phyloP scores from a whole-genome alignment of 2,797 vertebrate genomes.

The Fistularia tabacaria region DNA sequence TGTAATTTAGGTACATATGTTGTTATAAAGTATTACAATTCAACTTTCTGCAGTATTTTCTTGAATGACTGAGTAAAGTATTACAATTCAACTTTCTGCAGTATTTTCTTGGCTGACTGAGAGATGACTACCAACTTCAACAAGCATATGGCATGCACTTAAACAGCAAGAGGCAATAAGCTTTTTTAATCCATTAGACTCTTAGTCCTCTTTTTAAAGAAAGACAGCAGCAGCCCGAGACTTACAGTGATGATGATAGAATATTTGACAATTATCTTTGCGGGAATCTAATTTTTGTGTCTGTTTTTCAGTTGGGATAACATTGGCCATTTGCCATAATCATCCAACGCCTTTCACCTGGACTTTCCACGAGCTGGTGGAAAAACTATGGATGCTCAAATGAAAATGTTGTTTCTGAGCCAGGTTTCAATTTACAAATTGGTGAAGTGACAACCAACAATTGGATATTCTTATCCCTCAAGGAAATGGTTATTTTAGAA shows the following conservation, averaged over 20 bases:
- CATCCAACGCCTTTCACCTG: background rate
- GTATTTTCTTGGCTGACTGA: constrained; percentile 6
- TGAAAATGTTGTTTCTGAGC: background rate
- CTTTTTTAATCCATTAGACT: constrained; percentile 68
- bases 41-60: constrained; percentile 27
- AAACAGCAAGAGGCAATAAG: constrained; percentile 64
- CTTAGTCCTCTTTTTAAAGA: constrained; percentile 42
- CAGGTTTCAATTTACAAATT: constrained; percentile 5
- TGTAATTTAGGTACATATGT: background rate
- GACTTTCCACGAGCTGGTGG: background rate
- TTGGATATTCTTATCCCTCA: background rate
- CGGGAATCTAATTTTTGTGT: constrained; percentile 27
- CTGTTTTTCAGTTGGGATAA: constrained; percentile 7
- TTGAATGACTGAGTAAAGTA: constrained; percentile 4
- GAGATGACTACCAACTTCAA: constrained; percentile 41
- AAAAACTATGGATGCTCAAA: background rate
- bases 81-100: constrained; percentile 20
- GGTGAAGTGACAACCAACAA: background rate
- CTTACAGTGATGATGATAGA: constrained; percentile 25
- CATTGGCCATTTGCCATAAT: background rate
- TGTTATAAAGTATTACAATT: background rate
- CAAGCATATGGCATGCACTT: constrained; percentile 55
- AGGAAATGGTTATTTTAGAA: constrained; percentile 14
- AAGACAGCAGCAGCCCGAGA: constrained; percentile 21
- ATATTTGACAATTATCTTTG: constrained; percentile 1